Base-by-base conservation (phyloP, 1,140 invertebrate genomes). In the Melipona quadrifasciata region DNA sequence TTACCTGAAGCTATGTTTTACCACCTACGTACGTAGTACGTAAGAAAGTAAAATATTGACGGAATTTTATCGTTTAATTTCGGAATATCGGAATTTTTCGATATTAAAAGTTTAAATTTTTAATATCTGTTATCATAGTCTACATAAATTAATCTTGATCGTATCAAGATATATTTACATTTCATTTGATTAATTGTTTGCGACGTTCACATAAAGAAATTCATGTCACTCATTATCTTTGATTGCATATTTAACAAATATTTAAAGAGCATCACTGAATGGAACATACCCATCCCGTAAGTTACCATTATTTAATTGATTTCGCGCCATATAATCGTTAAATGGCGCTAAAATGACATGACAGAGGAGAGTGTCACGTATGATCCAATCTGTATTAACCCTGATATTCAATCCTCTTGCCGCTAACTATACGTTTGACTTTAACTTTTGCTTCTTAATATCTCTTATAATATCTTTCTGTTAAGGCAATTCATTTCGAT, bases 251-350 rank as follows among this genome's bases (percentile, higher is more conserved):
- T 31, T 39, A 27, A 61, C 16, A 12, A 61, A 47, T 11, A 58
- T 64, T 14, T 89, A 82, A 89, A 89, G 82, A 75, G 71, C 34
- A 90, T 39, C 73, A 70, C 27, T 57, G 82, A 65, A 53, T 74
- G 58, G 64, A 70, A 67, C 51, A 83, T 65, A 61, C 39, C 55
- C 58, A 76, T 55, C 53, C 47, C 58, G 80, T 61, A 0, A 77
- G 16, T 51, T 58, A 58, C 58, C 61, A 86, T 89, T 84, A 87
- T 75, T 74, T 76, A 84, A 89, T 87, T 90, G 74, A 82, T 87
- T 84, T 85, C 71, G 74, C 65, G 79, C 55, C 81, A 85, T 72
- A 78, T 80, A 90, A 90, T 90, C 85, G 21, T 70, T 47, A 53
- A 79, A 90, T 67, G 81, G 76, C 82, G 85, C 73, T 89, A 89